Percentiles rank a stretch among this genome's conserved stretches.
Conservation (phyloP, 2,113 vertebrate genomes). For the Festucalex cinctus region DNA sequence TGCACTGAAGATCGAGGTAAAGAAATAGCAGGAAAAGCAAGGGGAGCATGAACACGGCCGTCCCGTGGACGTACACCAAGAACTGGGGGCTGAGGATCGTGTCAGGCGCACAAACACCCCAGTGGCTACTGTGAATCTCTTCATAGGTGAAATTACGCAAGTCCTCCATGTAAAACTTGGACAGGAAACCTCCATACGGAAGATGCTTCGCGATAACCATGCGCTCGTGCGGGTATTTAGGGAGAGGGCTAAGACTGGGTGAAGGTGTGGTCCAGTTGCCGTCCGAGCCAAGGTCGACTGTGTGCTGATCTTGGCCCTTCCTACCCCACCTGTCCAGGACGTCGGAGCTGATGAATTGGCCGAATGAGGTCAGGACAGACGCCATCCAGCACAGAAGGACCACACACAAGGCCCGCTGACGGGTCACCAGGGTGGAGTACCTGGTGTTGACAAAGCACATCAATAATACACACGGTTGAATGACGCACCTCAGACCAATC, state of each 20-base stretch:
- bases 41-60: slow-evolving; percentile 66
- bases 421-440: slow-evolving; percentile 64
- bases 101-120: slow-evolving; percentile 67
- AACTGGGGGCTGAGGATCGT: slow-evolving; percentile 64
- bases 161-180: slow-evolving; percentile 69
- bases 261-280: slow-evolving; percentile 57
- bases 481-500: not conserved
- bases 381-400: slow-evolving; percentile 73
- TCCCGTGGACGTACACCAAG: slow-evolving; percentile 67
- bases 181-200: slow-evolving; percentile 72
- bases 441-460: slow-evolving; percentile 48
- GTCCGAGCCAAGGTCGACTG: slow-evolving; percentile 32
- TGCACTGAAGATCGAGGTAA: slow-evolving; percentile 64
- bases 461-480: not conserved
- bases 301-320: not conserved
- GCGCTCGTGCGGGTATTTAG: slow-evolving; percentile 43
- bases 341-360: slow-evolving; percentile 72
- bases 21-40: slow-evolving; percentile 64
- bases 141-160: slow-evolving; percentile 62
- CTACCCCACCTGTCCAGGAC: slow-evolving; percentile 40
- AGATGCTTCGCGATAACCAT: slow-evolving; percentile 60
- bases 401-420: slow-evolving; percentile 49
- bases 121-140: slow-evolving; percentile 69
- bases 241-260: slow-evolving; percentile 12
- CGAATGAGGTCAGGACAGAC: slow-evolving; percentile 72